Percentiles rank a stretch among this genome's conserved stretches.
Conservation (phyloP, 1,140 invertebrate species). For the Heliconius himera region DNA sequence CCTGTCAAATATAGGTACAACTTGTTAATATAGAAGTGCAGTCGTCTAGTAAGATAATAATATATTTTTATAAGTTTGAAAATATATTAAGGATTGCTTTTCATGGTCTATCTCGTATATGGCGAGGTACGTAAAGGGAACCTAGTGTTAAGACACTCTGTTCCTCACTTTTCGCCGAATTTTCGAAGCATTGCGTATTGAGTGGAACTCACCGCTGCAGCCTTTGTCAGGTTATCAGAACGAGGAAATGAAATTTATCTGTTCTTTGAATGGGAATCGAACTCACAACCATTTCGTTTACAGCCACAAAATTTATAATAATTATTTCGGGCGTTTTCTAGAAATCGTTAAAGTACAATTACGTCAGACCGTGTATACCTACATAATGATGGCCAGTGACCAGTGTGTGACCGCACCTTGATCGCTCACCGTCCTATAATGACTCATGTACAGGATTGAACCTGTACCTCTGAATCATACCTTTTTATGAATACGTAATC, state of each 20-base stretch:
- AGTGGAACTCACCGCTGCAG: background rate
- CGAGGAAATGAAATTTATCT: background rate
- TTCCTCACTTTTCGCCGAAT: background rate
- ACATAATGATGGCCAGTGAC: background rate
- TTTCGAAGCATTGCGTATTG: background rate
- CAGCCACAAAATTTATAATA: background rate
- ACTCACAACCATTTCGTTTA: background rate
- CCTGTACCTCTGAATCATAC: constrained; percentile 2
- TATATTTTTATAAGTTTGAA: background rate
- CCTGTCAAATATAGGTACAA: no score
- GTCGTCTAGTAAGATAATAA: no score
- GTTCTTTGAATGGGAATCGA: background rate
- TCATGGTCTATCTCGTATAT: background rate
- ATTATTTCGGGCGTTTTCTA: background rate
- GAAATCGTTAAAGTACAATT: constrained; percentile 6
- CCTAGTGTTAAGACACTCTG: background rate
- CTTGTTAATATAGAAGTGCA: no score
- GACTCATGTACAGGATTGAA: constrained; percentile 3
- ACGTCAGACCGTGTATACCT: background rate
- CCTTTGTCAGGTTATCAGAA: background rate
- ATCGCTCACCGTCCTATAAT: constrained; percentile 6
- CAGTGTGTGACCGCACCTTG: background rate
- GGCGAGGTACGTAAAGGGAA: background rate
- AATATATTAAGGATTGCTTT: background rate
- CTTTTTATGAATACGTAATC: background rate